A percentile compares a stretch with the other conserved stretches of the same genome.
Evolutionary conservation across 2,113 vertebrate genomes (phyloP).

Genomic region (Rynchops niger): DNA sequence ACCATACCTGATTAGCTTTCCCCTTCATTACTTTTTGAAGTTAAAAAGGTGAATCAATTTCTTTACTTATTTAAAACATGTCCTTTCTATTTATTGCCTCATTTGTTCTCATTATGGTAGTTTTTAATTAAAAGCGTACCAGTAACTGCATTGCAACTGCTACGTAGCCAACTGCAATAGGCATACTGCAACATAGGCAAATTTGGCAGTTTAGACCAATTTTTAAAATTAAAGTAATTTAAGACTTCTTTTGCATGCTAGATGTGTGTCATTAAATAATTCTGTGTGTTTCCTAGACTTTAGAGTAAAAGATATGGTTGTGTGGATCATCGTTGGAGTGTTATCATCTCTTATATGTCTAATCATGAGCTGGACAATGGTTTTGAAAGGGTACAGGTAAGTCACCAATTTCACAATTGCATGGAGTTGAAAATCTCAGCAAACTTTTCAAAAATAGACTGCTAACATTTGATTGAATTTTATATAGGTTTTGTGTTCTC

Average conservation of each 20-base stretch:
- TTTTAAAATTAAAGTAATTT: not conserved
- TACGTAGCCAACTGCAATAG: too few relatives aligned
- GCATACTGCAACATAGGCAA: too few relatives aligned
- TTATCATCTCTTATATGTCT: conserved; percentile 82
- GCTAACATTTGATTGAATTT: not conserved
- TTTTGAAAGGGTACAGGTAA: conserved; percentile 87
- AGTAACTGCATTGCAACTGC: not conserved
- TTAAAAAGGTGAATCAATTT: not conserved
- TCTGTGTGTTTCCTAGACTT: conserved; percentile 74
- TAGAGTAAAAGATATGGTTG: conserved; percentile 74
- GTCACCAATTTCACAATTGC: not conserved
- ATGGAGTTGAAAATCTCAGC: not conserved
- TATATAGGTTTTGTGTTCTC: not conserved
- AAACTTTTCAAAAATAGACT: not conserved
- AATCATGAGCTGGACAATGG: conserved; percentile 81
- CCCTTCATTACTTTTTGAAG: not conserved
- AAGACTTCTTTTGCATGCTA: not conserved
- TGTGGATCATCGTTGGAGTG: conserved; percentile 83
- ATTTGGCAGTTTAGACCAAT: not conserved
- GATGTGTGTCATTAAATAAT: not conserved
- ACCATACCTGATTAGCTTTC: not conserved
- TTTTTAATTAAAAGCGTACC: not conserved
- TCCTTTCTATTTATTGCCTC: not conserved
- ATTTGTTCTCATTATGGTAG: not conserved
- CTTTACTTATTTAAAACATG: not conserved